Evolutionary conservation across 2,113 vertebrate genomes (phyloP).

Genomic region (Chlorocebus sabaeus): DNA sequence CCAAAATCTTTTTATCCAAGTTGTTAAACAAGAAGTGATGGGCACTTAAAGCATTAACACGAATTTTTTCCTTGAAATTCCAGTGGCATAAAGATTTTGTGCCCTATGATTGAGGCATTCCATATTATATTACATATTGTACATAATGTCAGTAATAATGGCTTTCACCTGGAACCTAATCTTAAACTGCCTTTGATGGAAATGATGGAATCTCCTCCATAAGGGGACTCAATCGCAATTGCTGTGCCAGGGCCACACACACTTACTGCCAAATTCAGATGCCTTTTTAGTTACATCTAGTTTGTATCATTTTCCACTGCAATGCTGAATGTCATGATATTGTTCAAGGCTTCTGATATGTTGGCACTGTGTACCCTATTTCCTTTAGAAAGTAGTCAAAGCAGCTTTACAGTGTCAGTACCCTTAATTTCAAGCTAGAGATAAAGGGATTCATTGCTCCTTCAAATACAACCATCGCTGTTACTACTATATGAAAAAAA

Average conservation of each 20-base stretch:
- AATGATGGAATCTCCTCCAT: neutral
- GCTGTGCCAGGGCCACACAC: neutral
- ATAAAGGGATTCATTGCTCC: constrained; percentile 1
- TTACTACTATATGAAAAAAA: neutral
- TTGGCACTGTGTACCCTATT: neutral
- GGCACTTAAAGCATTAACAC: neutral
- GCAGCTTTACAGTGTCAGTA: constrained; percentile 10
- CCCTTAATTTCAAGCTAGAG: neutral
- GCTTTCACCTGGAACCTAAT: neutral
- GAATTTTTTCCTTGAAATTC: constrained; percentile 28
- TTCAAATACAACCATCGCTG: neutral
- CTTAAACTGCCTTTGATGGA: neutral
- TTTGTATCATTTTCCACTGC: neutral
- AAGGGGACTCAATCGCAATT: neutral
- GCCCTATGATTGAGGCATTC: neutral
- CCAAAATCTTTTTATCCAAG: neutral
- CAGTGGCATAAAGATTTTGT: neutral
- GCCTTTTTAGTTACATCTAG: neutral
- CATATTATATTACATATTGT: neutral
- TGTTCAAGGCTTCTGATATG: neutral
- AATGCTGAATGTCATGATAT: neutral
- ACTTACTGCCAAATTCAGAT: neutral
- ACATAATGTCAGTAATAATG: neutral
- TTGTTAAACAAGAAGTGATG: neutral
- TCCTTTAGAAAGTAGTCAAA: constrained; percentile 24